Conservation (phyloP, 35 echinoderm and acorn worm species). For the Apostichopus japonicus region DNA sequence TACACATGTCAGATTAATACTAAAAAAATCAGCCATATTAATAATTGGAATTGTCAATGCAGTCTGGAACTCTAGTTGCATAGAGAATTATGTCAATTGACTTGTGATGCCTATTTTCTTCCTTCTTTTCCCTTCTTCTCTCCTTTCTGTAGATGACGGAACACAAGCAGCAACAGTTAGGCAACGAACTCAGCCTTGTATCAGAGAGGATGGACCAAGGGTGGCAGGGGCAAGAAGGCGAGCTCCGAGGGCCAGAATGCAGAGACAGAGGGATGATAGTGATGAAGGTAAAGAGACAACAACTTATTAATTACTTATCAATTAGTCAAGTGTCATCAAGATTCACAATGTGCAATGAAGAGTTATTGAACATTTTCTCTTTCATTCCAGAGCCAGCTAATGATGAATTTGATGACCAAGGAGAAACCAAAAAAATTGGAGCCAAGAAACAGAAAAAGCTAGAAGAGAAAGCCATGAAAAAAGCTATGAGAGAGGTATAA, state of each 20-base stretch:
- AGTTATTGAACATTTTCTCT: background rate
- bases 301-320: no score
- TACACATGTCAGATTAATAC: no score
- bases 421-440: constrained; percentile 74
- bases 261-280: constrained; percentile 29
- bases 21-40: no score
- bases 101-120: no score
- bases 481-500: constrained; percentile 78
- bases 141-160: background rate
- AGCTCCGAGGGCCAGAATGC: constrained; percentile 15
- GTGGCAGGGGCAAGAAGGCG: constrained; percentile 23
- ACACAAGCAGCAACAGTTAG: constrained; percentile 2
- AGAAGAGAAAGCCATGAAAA: constrained; percentile 83
- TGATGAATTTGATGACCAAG: constrained; percentile 56
- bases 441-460: constrained; percentile 83
- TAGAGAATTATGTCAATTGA: no score
- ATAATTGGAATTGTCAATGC: no score
- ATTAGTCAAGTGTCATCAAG: no score
- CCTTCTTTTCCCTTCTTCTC: no score
- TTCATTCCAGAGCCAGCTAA: background rate
- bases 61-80: no score
- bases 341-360: no score
- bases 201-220: constrained; percentile 23
- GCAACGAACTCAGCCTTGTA: constrained; percentile 12
- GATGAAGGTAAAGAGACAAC: constrained; percentile 10